Evolutionary conservation across 2,797 vertebrate species (phyloP).

Genomic region (Sebastes jordani): DNA sequence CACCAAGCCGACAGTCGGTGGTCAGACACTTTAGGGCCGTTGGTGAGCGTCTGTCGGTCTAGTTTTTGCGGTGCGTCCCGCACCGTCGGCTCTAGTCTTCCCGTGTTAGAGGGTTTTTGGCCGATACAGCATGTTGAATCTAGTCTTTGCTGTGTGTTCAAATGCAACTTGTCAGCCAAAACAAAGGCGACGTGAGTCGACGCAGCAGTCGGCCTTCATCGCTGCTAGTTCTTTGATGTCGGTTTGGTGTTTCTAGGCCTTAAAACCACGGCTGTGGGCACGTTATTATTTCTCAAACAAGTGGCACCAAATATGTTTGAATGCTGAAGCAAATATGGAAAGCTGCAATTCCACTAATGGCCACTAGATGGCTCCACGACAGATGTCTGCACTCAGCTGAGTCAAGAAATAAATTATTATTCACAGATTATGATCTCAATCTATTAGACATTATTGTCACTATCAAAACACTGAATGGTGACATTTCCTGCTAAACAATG

Average conservation of each 20-base stretch:
- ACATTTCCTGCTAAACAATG: neutral
- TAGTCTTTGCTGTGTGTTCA: too few relatives aligned
- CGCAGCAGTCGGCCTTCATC: too few relatives aligned
- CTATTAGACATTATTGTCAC: neutral
- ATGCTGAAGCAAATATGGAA: neutral
- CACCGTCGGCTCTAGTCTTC: too few relatives aligned
- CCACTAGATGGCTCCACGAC: neutral
- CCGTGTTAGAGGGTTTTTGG: too few relatives aligned
- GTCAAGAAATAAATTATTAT: neutral
- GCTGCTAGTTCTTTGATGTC: too few relatives aligned
- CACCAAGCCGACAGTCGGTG: too few relatives aligned
- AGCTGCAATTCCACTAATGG: neutral
- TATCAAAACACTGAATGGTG: neutral
- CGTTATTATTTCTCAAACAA: neutral
- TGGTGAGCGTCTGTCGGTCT: too few relatives aligned
- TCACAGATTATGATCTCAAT: neutral
- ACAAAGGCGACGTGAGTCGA: too few relatives aligned
- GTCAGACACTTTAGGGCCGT: too few relatives aligned
- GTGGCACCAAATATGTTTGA: neutral
- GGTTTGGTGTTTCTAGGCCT: too few relatives aligned
- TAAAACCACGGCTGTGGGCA: neutral
- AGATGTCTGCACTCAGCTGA: neutral
- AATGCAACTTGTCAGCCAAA: too few relatives aligned
- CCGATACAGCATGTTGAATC: too few relatives aligned
- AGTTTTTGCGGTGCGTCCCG: fast-evolving